phyloP scores from a whole-genome alignment of 2,113 vertebrate genomes.

The Eudyptes chrysolophus region DNA sequence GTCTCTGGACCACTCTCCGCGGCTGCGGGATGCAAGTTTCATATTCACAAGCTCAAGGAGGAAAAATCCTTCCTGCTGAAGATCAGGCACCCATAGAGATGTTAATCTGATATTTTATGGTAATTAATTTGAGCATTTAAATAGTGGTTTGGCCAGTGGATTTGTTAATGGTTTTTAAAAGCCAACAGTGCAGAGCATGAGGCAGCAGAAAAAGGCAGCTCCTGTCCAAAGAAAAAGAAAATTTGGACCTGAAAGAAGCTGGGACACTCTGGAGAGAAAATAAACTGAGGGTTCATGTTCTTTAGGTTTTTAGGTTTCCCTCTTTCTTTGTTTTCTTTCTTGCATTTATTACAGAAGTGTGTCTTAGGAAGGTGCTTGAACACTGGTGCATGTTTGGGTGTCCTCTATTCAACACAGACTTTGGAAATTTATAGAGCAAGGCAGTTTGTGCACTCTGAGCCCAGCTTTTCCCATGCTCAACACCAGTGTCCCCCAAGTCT shows the following conservation, averaged over 20 bases:
- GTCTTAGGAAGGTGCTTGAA: not conserved
- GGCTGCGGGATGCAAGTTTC: not conserved
- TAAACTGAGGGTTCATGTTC: not conserved
- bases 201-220: not conserved
- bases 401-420: not conserved
- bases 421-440: not conserved
- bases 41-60: not conserved
- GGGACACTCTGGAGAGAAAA: not conserved
- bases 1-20: not conserved
- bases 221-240: not conserved
- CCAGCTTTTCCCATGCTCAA: not conserved
- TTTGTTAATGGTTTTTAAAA: not conserved
- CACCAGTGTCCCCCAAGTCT: not conserved
- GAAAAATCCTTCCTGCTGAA: not conserved
- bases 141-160: not conserved
- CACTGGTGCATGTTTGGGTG: not conserved
- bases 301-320: not conserved
- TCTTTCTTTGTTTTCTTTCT: not conserved
- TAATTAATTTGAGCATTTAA: not conserved
- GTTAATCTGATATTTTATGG: not conserved
- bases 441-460: not conserved
- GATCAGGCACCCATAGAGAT: not conserved
- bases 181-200: fast-evolving
- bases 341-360: not conserved
- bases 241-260: not conserved